Percentiles rank a stretch among this genome's conserved stretches.
phyloP scores from a whole-genome alignment of 2,888 invertebrate species.

The Globia sparganii region DNA sequence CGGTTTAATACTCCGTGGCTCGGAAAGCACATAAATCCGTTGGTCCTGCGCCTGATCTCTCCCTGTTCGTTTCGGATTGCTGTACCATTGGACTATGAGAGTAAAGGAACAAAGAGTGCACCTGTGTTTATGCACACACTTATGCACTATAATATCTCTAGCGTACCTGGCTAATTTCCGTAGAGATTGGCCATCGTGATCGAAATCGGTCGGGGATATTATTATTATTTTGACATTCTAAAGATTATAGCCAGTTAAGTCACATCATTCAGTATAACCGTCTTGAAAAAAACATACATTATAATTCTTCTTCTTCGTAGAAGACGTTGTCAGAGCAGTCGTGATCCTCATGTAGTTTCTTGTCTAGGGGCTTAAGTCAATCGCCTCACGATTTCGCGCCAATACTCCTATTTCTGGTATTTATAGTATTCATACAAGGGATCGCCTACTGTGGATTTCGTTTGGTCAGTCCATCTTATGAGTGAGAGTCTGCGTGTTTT shows the following conservation, averaged over 20 bases:
- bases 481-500: neutral
- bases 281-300: neutral
- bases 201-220: too few relatives aligned
- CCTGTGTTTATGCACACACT: too few relatives aligned
- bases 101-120: too few relatives aligned
- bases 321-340: neutral
- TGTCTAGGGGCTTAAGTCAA: neutral
- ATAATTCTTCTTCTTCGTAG: neutral
- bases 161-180: too few relatives aligned
- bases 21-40: too few relatives aligned
- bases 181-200: too few relatives aligned
- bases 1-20: too few relatives aligned
- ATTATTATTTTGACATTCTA: too few relatives aligned
- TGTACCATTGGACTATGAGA: too few relatives aligned
- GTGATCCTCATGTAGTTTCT: neutral
- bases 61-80: too few relatives aligned
- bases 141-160: too few relatives aligned
- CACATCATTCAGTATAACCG: constrained; percentile 1
- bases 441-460: neutral
- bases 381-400: neutral
- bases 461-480: neutral
- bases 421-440: neutral
- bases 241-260: constrained; percentile 16
- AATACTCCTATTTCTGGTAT: neutral
- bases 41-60: too few relatives aligned